Evolutionary conservation across 2,888 invertebrate species (phyloP), one percentile per base, ranked within the genome.

Genomic region (Cheiracanthium punctorium): DNA sequence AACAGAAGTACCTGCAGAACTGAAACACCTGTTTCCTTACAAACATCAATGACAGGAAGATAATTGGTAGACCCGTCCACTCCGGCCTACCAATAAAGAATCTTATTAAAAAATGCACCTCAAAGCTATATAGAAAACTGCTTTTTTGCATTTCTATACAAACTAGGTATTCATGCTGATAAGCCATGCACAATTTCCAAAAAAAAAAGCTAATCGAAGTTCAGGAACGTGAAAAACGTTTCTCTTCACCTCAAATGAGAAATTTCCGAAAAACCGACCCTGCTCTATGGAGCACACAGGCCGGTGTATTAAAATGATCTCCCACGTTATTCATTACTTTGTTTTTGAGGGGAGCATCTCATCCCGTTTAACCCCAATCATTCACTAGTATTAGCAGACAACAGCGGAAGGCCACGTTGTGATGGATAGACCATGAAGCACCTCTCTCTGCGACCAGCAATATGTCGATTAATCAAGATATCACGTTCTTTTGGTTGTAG

Each of bases 401-500:
- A 58, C 58, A 58, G 30, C 37, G 30, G 58, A 58, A 12, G 32
- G 33, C 28, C 37, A 52, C 52, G 37, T 4, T 64, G 29, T 72
- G 72, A 72, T 72, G 65, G 65, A 72, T 72, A 30, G n/a, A 30
- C 14, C 20, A 43, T 64, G 32, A 58, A 37, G 71, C 80, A 65
- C 67, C 24, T 80, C 33, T 65, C 73, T 73, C 73, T 37, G 33
- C 48, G 37, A 33, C 33, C 67, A 73, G 71, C 64, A 72, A 81
- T 69, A 41, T 4, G 48, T 43, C 67, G 73, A 81, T 81, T 81
- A 81, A 81, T 81, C 80, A 81, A 67, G 73, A 28, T 72, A 67
- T 79, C 79, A 70, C 52, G 70, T 48, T 73, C 73, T 30, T 48
- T 37, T 10, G 10, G 37, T 37, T 20, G 69, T 58, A 24, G 74